These are phyloP conservation scores for Phania funesta DNA, from an alignment of 2,888 invertebrate species.

Conservation along the genomic window DNA sequence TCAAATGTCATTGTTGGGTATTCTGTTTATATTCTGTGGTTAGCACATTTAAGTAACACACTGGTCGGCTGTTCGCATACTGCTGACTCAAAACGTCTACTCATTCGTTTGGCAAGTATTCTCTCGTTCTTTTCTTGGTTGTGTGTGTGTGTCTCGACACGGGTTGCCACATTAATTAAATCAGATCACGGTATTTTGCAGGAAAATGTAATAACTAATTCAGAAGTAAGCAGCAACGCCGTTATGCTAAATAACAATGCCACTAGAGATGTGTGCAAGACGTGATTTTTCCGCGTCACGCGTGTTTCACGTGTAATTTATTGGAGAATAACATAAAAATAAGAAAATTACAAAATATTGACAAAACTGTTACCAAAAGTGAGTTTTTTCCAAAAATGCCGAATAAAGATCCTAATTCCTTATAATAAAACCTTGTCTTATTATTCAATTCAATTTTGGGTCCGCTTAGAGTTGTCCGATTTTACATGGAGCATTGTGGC, in stretches of 20 bases:
- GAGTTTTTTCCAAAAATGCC: slow-evolving; percentile 12
- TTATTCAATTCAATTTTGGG: no score
- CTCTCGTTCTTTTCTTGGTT: not conserved
- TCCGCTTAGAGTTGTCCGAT: no score
- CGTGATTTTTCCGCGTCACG: no score
- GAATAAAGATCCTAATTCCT: slow-evolving; percentile 17
- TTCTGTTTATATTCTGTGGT: no score
- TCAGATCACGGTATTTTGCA: slow-evolving; percentile 11
- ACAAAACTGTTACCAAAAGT: not conserved
- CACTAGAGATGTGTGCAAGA: no score
- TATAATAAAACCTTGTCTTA: slow-evolving; percentile 22
- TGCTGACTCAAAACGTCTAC: not conserved
- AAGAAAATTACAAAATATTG: not conserved
- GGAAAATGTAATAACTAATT: not conserved
- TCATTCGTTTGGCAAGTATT: not conserved
- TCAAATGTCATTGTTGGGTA: no score
- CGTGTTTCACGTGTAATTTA: not conserved
- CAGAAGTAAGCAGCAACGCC: not conserved
- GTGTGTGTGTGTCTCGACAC: slow-evolving; percentile 1
- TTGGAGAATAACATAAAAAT: not conserved
- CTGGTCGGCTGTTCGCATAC: not conserved
- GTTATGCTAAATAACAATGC: not conserved
- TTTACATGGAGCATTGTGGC: no score
- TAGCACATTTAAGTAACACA: not conserved
- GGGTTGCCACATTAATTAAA: not conserved